Conservation (phyloP, 2,113 vertebrate genomes). For the Haplochromis burtoni region DNA sequence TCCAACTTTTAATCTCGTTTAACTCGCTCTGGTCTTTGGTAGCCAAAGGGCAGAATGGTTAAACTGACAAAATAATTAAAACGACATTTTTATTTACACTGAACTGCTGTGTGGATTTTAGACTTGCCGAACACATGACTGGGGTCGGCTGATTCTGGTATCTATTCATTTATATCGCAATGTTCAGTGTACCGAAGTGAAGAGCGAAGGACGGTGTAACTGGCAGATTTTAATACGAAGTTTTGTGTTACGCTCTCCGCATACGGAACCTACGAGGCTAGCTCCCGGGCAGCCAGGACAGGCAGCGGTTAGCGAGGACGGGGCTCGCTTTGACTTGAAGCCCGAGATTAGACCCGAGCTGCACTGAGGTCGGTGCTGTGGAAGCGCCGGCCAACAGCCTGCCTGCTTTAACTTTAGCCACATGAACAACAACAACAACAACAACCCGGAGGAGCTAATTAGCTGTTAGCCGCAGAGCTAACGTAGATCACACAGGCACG, state of each 20-base stretch:
- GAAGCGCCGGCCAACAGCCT: rapidly evolving
- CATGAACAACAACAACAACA: background rate
- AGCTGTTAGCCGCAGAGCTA: constrained; percentile 13
- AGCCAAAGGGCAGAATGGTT: background rate
- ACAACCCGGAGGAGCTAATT: background rate
- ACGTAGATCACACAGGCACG: background rate
- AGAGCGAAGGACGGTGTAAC: background rate
- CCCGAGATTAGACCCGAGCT: no score
- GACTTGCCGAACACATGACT: background rate
- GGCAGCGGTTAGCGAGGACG: background rate
- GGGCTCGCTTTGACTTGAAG: background rate
- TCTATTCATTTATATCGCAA: rapidly evolving
- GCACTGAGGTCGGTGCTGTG: rapidly evolving
- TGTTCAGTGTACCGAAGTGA: rapidly evolving
- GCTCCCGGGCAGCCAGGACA: background rate
- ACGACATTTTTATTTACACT: background rate
- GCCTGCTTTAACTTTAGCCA: background rate
- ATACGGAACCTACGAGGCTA: background rate
- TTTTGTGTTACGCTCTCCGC: background rate
- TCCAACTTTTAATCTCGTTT: background rate
- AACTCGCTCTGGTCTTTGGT: background rate
- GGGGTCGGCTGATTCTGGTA: rapidly evolving
- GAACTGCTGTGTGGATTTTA: background rate
- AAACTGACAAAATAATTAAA: background rate
- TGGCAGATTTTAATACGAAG: background rate